Evolutionary conservation across 2,888 invertebrate species (phyloP), one percentile per base, ranked within the genome.

Genomic region (Scaptomyza polygonia): DNA sequence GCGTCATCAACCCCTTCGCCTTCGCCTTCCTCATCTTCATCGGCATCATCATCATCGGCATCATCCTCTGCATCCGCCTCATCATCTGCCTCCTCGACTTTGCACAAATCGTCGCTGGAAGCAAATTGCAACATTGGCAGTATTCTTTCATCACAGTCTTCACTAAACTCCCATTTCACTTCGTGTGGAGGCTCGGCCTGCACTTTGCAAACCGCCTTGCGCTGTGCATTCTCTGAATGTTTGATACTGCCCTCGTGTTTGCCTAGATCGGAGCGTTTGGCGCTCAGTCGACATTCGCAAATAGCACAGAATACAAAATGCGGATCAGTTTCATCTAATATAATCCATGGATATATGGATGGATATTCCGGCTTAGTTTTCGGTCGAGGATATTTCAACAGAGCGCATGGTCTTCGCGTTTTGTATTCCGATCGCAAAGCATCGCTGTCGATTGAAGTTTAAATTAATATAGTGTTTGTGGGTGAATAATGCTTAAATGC

Each of bases 201-300:
- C 9, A 21, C 30, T 25, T 73, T 87, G 36, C 55, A 49, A 44
- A 74, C 36, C 1, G 78, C 52, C 12, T 89, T 87, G 7, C 89
- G 77, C 27, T 87, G 75, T 0, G 89, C 72, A 39, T 87, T 87
- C 25, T 87, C 89, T 11, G 89, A 72, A 27, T 87, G 87, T 16
- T 87, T 87, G 2, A 89, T 89, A 69, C 87, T 87, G 58, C 89
- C 88, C 62, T 87, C 87, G 27, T 87, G 87, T 45, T 87, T 87
- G 16, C 89, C 89, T 3, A 87, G 54, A 52, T 87, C 87, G 0
- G 89, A 89, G 1, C 89, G 82, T 40, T 87, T 87, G n/a, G 89
- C 89, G 40, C 89, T 89, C 2, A 87, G 52, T 0, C 87, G 72
- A 30, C 87, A 87, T 40, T 87, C 87, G 43, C 87, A 87, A 5